Evolutionary conservation across 2,888 invertebrate species (phyloP).

Genomic region (Pycnomerus fuliginosus): DNA sequence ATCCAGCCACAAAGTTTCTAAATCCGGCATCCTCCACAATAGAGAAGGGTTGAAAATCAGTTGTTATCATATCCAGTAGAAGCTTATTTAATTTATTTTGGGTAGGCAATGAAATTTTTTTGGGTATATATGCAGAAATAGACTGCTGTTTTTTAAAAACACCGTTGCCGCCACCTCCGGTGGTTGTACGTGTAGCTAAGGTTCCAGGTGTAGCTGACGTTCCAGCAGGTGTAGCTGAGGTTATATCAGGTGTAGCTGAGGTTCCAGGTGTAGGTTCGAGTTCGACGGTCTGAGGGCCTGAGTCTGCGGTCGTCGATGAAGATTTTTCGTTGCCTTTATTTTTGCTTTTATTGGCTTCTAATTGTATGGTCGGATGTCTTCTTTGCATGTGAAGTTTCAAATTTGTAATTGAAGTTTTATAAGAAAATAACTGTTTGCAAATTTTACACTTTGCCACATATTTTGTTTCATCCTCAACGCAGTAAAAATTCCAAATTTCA

Average conservation of each 20-base stretch:
- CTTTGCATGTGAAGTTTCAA: neutral
- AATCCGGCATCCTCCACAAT: conserved; percentile 22
- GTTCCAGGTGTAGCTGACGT: neutral
- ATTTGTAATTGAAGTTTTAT: neutral
- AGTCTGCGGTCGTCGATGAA: neutral
- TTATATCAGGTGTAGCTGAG: neutral
- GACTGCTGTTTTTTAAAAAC: too few species aligned
- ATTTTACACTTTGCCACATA: neutral
- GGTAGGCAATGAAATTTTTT: conserved; percentile 3
- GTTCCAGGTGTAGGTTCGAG: neutral
- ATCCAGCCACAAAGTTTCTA: conserved; percentile 12
- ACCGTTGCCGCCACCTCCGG: too few species aligned
- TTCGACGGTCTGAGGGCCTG: neutral
- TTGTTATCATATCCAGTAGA: conserved; percentile 7
- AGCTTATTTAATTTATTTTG: conserved; percentile 13
- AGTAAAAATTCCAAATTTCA: too few species aligned
- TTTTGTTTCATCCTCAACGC: too few species aligned
- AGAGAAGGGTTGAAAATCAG: conserved; percentile 20
- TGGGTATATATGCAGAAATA: neutral
- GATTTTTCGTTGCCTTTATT: too few species aligned
- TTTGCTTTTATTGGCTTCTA: too few species aligned
- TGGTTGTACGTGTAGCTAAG: too few species aligned
- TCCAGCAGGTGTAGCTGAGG: neutral
- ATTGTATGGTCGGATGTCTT: neutral
- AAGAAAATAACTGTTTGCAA: neutral